A percentile compares a stretch with the other conserved stretches of the same genome.
Conservation (phyloP, 2,797 vertebrate genomes). For the Rhabdomys pumilio region DNA sequence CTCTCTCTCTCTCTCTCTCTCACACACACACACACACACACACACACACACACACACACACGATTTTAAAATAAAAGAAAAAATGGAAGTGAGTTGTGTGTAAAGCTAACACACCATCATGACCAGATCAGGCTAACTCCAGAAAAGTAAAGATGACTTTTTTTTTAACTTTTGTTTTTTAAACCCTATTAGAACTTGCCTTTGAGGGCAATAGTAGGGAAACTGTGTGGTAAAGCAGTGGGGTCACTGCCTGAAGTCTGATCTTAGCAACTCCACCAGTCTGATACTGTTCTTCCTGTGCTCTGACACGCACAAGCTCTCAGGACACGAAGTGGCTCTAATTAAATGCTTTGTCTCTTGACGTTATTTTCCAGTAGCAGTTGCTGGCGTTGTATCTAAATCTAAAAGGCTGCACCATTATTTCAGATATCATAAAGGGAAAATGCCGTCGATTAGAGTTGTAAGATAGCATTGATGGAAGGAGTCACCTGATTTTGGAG, state of each 20-base stretch:
- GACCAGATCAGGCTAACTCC: background rate
- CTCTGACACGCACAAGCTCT: background rate
- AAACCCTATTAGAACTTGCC: background rate
- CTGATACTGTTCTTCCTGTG: background rate
- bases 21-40: background rate
- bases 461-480: background rate
- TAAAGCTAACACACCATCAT: background rate
- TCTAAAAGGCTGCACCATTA: background rate
- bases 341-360: background rate
- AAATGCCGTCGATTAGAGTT: background rate
- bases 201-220: background rate
- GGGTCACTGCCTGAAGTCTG: background rate
- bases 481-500: background rate
- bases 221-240: background rate
- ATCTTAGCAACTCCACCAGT: background rate
- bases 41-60: no score
- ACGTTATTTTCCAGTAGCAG: background rate
- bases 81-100: background rate
- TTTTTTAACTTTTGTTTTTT: background rate
- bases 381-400: background rate
- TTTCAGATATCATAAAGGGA: background rate
- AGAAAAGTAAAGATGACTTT: conserved; percentile 22
- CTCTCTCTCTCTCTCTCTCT: no score
- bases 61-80: background rate
- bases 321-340: background rate